Percentiles rank a stretch among this genome's conserved stretches.
These are phyloP conservation scores for Stomatorhinus walkeri DNA, from an alignment of 2,797 vertebrate genomes.

Conservation along the genomic window DNA sequence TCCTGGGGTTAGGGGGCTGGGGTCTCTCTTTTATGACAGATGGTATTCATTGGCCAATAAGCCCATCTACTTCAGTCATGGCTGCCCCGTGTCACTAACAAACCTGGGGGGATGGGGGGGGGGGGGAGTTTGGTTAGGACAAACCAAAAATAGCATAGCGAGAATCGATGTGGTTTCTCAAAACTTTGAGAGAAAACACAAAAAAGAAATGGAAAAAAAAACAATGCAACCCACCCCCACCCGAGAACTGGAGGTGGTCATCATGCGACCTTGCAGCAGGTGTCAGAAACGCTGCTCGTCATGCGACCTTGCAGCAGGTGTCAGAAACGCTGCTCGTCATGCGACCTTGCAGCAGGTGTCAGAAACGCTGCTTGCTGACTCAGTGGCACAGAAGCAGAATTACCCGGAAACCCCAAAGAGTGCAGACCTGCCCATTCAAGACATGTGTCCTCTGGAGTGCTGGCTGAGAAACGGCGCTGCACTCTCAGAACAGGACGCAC, in stretches of 20 bases:
- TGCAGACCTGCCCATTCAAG: not conserved
- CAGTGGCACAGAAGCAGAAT: not conserved
- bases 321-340: not conserved
- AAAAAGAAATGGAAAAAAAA: not conserved
- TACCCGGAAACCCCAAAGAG: not conserved
- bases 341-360: not conserved
- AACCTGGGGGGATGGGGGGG: not conserved
- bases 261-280: not conserved
- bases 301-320: not conserved
- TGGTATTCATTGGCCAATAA: not conserved
- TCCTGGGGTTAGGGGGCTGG: not conserved
- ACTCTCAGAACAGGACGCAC: not conserved
- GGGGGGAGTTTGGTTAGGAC: not conserved
- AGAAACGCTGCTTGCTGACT: not conserved
- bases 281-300: not conserved
- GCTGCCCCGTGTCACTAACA: not conserved
- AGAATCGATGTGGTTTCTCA: not conserved
- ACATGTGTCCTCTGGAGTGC: not conserved
- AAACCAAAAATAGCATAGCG: not conserved
- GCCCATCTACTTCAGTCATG: not conserved
- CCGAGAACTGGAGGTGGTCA: not conserved
- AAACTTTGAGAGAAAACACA: not conserved
- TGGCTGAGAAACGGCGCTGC: not conserved
- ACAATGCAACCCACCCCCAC: not conserved
- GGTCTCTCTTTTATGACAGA: not conserved